Evolutionary conservation across 2,113 vertebrate genomes (phyloP).

Genomic region (Pygoscelis adeliae): DNA sequence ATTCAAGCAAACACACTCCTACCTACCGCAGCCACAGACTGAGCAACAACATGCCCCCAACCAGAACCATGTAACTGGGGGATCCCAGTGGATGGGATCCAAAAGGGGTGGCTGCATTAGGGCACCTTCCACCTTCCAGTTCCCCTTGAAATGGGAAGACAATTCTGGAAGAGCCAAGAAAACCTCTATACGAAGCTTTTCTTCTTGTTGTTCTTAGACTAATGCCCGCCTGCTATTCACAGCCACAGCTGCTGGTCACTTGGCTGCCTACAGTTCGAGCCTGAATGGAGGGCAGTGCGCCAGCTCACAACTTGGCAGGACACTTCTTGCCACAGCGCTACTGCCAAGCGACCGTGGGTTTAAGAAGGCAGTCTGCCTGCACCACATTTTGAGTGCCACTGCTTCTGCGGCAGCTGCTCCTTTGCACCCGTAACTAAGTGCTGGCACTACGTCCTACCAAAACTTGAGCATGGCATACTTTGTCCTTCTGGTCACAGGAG

Average conservation of each 20-base stretch:
- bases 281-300: constrained; percentile 71
- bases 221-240: constrained; percentile 26
- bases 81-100: background rate
- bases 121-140: background rate
- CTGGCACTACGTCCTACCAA: background rate
- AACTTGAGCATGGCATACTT: background rate
- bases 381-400: constrained; percentile 15
- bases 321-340: background rate
- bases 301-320: constrained; percentile 57
- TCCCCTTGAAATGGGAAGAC: background rate
- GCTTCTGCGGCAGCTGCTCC: background rate
- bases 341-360: constrained; percentile 53
- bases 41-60: background rate
- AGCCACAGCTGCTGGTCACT: constrained; percentile 74
- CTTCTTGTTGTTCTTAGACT: constrained; percentile 52
- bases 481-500: background rate
- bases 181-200: constrained; percentile 5
- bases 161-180: constrained; percentile 14
- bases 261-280: constrained; percentile 59
- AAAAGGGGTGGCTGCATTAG: background rate
- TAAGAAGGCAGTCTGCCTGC: constrained; percentile 10
- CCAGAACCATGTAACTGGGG: background rate
- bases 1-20: background rate
- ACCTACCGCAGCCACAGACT: background rate
- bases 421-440: background rate